These are phyloP conservation scores for Melanotaenia nigrans DNA, from an alignment of 2,797 vertebrate genomes.

Conservation along the genomic window DNA sequence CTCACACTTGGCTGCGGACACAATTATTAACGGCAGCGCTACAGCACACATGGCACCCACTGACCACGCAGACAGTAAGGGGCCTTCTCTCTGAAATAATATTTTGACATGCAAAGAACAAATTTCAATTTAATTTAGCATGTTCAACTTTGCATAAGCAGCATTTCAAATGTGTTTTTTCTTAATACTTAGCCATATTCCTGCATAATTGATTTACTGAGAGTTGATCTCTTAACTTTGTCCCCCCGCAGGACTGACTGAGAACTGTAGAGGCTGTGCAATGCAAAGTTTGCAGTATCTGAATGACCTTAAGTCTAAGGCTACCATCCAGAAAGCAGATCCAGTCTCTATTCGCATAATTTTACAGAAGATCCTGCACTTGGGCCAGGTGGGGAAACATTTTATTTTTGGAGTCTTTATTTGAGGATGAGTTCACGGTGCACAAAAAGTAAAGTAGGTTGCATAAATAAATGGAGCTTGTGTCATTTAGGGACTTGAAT, in stretches of 20 bases:
- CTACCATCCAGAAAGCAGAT: conserved; percentile 81
- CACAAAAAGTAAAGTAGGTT: too few species aligned
- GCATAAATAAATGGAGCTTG: too few species aligned
- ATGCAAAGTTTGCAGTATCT: conserved; percentile 84
- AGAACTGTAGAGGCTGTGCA: conserved; percentile 89
- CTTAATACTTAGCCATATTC: not conserved
- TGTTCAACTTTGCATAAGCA: not conserved
- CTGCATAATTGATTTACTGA: not conserved
- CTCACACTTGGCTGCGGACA: conserved; percentile 89
- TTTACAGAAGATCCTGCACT: conserved; percentile 84
- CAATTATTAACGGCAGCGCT: conserved; percentile 91
- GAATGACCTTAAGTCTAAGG: conserved; percentile 85
- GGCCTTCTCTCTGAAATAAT: not conserved
- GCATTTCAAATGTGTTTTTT: conserved; percentile 2
- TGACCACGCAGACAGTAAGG: conserved; percentile 86
- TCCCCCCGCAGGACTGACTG: conserved; percentile 83
- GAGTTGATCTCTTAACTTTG: conserved; percentile 1
- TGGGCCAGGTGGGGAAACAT: conserved; percentile 87
- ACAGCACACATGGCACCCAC: conserved; percentile 93
- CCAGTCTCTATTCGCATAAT: conserved; percentile 75
- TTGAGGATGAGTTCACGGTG: not conserved
- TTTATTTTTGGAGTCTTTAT: not conserved
- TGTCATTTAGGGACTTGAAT: too few species aligned
- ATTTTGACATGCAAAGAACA: not conserved
- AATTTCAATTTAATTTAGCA: not conserved